Evolutionary conservation across 2,113 vertebrate genomes (phyloP).

Genomic region (Deroptyus accipitrinus): DNA sequence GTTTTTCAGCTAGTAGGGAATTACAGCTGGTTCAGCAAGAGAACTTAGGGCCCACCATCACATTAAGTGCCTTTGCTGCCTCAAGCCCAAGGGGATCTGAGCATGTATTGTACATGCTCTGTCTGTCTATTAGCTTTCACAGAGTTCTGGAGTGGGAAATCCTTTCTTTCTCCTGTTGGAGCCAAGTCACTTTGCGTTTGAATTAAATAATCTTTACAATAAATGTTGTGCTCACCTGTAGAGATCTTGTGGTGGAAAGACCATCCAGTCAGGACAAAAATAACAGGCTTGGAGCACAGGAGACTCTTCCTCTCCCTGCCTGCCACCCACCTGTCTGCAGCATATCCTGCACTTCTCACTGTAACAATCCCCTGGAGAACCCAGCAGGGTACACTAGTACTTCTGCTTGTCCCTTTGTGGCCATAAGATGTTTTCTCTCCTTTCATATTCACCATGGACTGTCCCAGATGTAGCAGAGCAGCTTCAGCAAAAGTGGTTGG

Average conservation of each 20-base stretch:
- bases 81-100: not conserved
- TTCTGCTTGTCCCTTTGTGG: not conserved
- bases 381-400: not conserved
- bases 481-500: not conserved
- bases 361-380: not conserved
- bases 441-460: not conserved
- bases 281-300: not conserved
- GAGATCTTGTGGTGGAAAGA: not conserved
- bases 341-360: not conserved
- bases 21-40: not conserved
- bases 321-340: not conserved
- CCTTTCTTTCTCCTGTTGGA: not conserved
- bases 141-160: not conserved
- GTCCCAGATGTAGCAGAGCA: not conserved
- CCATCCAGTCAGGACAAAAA: not conserved
- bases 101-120: accelerated
- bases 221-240: not conserved
- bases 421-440: not conserved
- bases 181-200: not conserved
- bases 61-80: not conserved
- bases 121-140: not conserved
- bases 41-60: not conserved
- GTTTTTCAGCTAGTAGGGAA: not conserved
- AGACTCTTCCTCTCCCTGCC: not conserved
- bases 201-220: not conserved